Percentiles rank a stretch among this genome's conserved stretches.
These are phyloP conservation scores for Entomobrya proxima DNA, from an alignment of 2,888 invertebrate species.

Conservation along the genomic window DNA sequence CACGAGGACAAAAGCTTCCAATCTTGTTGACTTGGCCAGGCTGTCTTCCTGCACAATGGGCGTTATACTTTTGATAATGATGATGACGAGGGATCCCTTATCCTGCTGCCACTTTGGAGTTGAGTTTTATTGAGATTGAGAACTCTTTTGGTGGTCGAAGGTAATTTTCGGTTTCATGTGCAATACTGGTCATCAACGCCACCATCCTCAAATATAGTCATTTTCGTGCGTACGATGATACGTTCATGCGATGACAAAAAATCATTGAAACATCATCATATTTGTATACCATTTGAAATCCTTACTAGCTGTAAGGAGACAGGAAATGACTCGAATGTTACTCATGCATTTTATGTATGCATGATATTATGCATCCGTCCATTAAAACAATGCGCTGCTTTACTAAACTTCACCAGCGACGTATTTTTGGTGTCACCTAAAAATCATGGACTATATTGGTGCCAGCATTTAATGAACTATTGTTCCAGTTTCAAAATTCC, in stretches of 20 bases:
- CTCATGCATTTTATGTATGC: constrained; percentile 3
- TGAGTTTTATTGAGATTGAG: constrained; percentile 8
- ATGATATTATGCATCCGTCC: neutral
- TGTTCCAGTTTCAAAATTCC: too few species aligned
- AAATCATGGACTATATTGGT: too few species aligned
- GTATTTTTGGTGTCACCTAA: too few species aligned
- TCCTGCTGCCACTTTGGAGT: constrained; percentile 11
- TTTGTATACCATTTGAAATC: neutral
- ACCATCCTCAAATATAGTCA: constrained; percentile 39
- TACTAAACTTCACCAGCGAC: too few species aligned
- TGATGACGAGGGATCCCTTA: neutral
- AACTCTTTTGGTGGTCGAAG: neutral
- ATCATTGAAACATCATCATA: neutral
- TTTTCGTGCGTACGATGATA: neutral
- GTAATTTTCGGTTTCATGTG: neutral
- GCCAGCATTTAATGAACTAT: too few species aligned
- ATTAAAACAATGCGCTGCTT: too few species aligned
- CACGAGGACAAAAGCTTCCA: constrained; percentile 27
- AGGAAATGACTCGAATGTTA: constrained; percentile 49
- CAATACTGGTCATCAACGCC: neutral
- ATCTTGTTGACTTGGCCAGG: constrained; percentile 34
- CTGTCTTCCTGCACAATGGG: constrained; percentile 13
- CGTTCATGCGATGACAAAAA: neutral
- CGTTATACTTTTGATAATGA: constrained; percentile 25
- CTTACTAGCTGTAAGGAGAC: neutral